phyloP scores from a whole-genome alignment of 2,888 invertebrate genomes.

The Drosophila nr. fundita region DNA sequence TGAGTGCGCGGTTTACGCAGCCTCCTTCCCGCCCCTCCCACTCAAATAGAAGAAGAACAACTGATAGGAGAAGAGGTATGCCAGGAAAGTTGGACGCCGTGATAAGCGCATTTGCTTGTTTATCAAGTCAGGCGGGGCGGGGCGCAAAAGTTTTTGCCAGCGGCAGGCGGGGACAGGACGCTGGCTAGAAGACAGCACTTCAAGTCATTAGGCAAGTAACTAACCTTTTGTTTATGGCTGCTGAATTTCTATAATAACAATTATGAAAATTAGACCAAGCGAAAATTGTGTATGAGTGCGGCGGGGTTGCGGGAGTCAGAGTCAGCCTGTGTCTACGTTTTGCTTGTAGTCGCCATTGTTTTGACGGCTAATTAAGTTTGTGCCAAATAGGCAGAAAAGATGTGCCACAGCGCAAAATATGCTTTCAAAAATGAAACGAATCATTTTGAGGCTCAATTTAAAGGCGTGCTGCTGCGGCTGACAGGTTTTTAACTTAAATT shows the following conservation, averaged over 20 bases:
- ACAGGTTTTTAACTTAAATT: constrained; percentile 41
- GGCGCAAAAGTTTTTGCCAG: constrained; percentile 42
- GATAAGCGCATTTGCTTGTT: constrained; percentile 79
- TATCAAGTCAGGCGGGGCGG: constrained; percentile 62
- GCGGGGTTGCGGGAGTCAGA: background rate
- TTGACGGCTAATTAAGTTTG: constrained; percentile 82
- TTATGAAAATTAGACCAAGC: constrained; percentile 77
- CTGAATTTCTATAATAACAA: constrained; percentile 80
- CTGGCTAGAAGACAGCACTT: constrained; percentile 47
- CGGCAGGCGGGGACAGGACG: constrained; percentile 11
- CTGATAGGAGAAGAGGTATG: constrained; percentile 28
- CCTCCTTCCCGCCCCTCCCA: background rate
- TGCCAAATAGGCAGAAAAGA: constrained; percentile 77
- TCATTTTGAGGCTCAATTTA: constrained; percentile 25
- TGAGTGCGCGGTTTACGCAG: constrained; percentile 51
- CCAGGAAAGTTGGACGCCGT: constrained; percentile 46
- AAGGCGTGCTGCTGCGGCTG: constrained; percentile 24
- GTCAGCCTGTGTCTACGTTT: background rate
- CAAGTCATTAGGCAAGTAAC: constrained; percentile 80
- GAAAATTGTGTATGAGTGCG: constrained; percentile 8
- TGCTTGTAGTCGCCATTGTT: constrained; percentile 58
- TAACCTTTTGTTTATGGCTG: constrained; percentile 81
- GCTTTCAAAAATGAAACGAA: constrained; percentile 49
- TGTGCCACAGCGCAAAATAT: constrained; percentile 55
- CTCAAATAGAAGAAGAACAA: constrained; percentile 5